Percentiles rank a stretch among this genome's conserved stretches.
Evolutionary conservation across 2,888 invertebrate genomes (phyloP).

Genomic region (Cremastinae sp.): DNA sequence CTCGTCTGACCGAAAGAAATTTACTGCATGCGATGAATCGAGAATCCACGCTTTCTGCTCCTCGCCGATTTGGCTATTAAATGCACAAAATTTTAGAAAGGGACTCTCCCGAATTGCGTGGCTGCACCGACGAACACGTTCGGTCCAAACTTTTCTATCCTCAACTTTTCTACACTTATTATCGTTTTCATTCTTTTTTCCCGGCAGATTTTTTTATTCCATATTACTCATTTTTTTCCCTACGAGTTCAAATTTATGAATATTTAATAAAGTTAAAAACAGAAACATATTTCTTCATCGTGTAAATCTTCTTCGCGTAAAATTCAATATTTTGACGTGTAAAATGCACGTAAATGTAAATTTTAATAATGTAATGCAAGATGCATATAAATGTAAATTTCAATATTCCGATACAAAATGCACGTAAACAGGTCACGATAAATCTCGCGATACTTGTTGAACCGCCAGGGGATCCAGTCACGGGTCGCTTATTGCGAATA

Average conservation of each 20-base stretch:
- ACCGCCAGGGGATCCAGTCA: conserved; percentile 65
- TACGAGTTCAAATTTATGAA: too few relatives aligned
- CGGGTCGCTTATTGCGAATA: conserved; percentile 66
- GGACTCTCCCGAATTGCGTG: conserved; percentile 46
- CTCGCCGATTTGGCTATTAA: conserved; percentile 10
- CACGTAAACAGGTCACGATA: background rate
- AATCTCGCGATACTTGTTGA: conserved; percentile 41
- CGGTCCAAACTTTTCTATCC: conserved; percentile 25
- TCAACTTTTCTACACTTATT: conserved; percentile 7
- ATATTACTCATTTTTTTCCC: too few relatives aligned
- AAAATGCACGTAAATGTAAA: too few relatives aligned
- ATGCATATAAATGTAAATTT: background rate
- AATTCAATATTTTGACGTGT: too few relatives aligned
- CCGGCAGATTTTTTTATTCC: too few relatives aligned
- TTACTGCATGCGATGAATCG: conserved; percentile 76
- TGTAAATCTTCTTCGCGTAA: background rate
- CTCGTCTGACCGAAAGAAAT: conserved; percentile 71
- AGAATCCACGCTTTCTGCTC: conserved; percentile 63
- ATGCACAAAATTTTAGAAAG: conserved; percentile 14
- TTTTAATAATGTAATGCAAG: background rate
- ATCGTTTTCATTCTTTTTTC: background rate
- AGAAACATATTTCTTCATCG: background rate
- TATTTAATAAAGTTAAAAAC: too few relatives aligned
- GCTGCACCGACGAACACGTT: conserved; percentile 46
- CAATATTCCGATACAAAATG: background rate